Percentiles rank a stretch among this genome's conserved stretches.
Evolutionary conservation across 1,140 invertebrate species (phyloP).

Genomic region (Aphaenogaster rudis): DNA sequence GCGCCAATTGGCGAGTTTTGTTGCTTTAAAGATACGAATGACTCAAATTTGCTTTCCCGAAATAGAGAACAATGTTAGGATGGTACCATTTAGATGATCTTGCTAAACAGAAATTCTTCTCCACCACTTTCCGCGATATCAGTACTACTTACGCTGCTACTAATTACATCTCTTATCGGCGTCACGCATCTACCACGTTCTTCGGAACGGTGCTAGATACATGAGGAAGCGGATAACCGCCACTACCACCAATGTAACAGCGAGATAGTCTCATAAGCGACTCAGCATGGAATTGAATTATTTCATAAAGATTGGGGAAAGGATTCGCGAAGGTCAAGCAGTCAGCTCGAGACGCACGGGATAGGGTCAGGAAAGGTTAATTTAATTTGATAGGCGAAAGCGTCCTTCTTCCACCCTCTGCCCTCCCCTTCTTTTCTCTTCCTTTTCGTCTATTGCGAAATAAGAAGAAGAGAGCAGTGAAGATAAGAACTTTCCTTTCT

Average conservation of each 20-base stretch:
- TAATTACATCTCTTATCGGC: conserved; percentile 52
- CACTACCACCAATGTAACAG: conserved; percentile 24
- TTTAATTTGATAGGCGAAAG: conserved; percentile 66
- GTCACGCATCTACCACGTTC: conserved; percentile 29
- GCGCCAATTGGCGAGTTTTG: background rate
- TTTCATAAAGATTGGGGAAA: conserved; percentile 33
- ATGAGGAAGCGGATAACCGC: conserved; percentile 22
- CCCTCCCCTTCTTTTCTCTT: too few relatives aligned
- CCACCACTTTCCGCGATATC: conserved; percentile 17
- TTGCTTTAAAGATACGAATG: background rate
- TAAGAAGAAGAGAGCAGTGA: conserved; percentile 57
- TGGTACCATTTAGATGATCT: conserved; percentile 8
- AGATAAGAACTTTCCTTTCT: conserved; percentile 69
- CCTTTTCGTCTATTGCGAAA: background rate
- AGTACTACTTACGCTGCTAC: background rate
- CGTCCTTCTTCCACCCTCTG: background rate
- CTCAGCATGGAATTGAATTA: conserved; percentile 47
- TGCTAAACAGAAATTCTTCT: conserved; percentile 43
- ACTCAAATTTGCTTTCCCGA: background rate
- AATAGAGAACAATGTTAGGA: background rate
- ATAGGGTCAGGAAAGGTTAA: conserved; percentile 45
- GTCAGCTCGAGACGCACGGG: conserved; percentile 25
- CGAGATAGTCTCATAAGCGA: conserved; percentile 32
- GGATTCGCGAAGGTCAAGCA: conserved; percentile 43
- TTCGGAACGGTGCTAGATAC: background rate